These are phyloP conservation scores for Litocranius walleri DNA, from an alignment of 2,113 vertebrate genomes.

Conservation along the genomic window DNA sequence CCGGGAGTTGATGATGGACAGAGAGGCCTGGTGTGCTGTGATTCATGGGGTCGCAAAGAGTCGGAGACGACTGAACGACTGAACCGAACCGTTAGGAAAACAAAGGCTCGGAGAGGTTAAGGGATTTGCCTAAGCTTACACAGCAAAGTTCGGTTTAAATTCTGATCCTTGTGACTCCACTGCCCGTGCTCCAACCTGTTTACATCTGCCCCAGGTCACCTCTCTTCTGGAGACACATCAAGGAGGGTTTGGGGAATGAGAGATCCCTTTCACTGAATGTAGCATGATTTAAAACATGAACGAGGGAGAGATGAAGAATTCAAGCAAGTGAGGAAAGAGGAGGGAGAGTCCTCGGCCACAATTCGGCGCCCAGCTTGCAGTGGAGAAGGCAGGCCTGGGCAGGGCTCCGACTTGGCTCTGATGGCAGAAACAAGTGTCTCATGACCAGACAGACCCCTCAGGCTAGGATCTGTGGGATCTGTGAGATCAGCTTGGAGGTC, in stretches of 20 bases:
- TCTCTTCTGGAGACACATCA: not conserved
- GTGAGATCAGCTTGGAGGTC: not conserved
- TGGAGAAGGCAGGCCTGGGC: not conserved
- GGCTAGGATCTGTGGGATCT: not conserved
- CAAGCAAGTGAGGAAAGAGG: not conserved
- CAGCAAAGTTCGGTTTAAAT: not conserved
- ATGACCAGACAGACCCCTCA: not conserved
- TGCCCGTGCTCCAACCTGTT: not conserved
- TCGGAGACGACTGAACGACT: no score
- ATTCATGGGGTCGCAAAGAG: no score
- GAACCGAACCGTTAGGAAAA: not conserved
- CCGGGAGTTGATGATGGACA: no score
- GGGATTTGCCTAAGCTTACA: not conserved
- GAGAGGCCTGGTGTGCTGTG: no score
- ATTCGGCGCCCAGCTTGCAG: not conserved
- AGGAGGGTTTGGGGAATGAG: slow-evolving; percentile 4
- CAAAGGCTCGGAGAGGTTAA: not conserved
- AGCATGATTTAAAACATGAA: not conserved
- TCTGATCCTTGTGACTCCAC: not conserved
- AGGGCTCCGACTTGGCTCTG: not conserved
- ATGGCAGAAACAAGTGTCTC: not conserved
- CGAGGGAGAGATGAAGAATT: not conserved
- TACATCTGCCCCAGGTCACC: not conserved
- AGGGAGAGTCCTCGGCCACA: not conserved
- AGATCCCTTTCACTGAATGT: not conserved